phyloP scores from a whole-genome alignment of 2,888 invertebrate species.

The Cetonia aurata region DNA sequence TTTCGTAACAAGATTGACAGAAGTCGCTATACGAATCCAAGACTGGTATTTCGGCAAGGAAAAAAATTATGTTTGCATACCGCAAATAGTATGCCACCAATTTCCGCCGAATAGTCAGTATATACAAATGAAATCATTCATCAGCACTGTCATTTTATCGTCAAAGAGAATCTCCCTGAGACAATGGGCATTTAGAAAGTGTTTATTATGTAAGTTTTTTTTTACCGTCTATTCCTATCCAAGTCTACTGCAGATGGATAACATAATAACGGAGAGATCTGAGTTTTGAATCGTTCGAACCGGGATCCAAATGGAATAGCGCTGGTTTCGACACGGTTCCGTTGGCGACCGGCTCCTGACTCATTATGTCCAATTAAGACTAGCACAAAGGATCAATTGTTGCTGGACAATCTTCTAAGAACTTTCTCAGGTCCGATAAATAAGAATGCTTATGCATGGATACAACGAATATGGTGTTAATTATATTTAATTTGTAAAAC shows the following conservation, averaged over 20 bases:
- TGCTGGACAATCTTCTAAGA: not conserved
- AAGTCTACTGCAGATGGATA: not conserved
- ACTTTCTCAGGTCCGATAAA: not conserved
- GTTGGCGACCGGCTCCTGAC: not conserved
- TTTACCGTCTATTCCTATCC: not conserved
- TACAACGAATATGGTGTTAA: not conserved
- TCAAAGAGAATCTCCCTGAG: conserved; percentile 1
- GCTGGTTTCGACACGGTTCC: not conserved
- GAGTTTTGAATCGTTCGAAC: not conserved
- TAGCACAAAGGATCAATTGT: not conserved
- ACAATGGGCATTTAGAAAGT: conserved; percentile 29
- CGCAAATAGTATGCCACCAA: not conserved
- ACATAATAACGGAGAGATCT: conserved; percentile 13
- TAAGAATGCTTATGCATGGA: not conserved
- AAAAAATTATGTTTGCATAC: not conserved
- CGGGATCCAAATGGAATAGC: conserved; percentile 1
- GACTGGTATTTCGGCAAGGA: too few relatives aligned
- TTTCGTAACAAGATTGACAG: conserved; percentile 7
- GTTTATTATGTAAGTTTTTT: conserved; percentile 9
- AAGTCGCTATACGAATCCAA: not conserved
- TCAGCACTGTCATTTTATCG: conserved; percentile 14
- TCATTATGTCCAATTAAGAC: not conserved
- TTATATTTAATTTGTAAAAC: not conserved
- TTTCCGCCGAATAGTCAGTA: conserved; percentile 12
- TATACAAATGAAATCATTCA: conserved; percentile 8